Evolutionary conservation across 1,140 invertebrate species (phyloP), one percentile per base, ranked within the genome.

Genomic region (Apis laboriosa): DNA sequence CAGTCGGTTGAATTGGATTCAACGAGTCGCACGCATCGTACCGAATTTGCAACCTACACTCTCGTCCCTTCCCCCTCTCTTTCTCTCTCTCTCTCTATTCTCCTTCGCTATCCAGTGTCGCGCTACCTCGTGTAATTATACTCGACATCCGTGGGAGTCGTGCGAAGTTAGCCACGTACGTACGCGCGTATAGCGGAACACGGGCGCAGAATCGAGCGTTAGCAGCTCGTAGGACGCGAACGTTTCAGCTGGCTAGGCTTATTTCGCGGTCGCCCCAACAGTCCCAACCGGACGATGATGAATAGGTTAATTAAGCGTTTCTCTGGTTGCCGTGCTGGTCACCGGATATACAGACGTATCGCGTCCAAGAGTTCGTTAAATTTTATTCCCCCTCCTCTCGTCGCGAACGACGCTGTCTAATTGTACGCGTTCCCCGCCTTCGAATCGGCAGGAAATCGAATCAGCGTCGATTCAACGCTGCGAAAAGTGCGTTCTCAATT

Each of bases 271-370:
- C 70, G 60, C 43, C 83, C 83, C 76, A 43, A 43, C 34, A 76
- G 51, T 77, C 72, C 63, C 77, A 49, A 28, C 55, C 34, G 86
- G 66, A 80, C 83, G 77, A 88, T 84, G 87, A 88, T 84, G 84
- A 86, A 88, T 88, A 68, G 82, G 70, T 86, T 88, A 89, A 89
- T 89, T 88, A 88, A 89, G 76, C 88, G 82, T 88, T 86, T 84
- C 84, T 34, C 78, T 43, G 34, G 67, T 86, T 76, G 2, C 4
- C 34, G 34, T 73, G 63, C 34, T 67, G 80, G 64, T 51, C 55
- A 61, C 64, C 66, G 51, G 61, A 43, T 43, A 43, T 43, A 43
- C 34, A 66, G 21, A n/a, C 68, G 63, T 4, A 2, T 2, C 49
- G 58, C 61, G 49, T 85, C 63, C 67, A 34, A 83, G 49, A 51